Evolutionary conservation across 2,797 vertebrate genomes (phyloP).

Genomic region (Dermochelys coriacea): DNA sequence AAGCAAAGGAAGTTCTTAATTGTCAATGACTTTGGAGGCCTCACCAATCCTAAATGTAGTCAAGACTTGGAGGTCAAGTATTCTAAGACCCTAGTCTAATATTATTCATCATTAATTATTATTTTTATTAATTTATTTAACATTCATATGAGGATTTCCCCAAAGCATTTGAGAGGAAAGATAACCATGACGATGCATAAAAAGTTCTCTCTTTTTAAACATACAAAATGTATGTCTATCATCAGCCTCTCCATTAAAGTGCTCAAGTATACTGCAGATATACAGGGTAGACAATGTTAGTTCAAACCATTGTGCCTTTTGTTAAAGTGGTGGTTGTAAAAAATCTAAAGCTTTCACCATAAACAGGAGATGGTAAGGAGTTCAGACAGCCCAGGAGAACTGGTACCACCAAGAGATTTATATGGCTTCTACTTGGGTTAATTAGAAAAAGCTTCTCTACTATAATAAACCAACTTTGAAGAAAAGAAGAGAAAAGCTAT

Average conservation of each 20-base stretch:
- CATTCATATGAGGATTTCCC: background rate
- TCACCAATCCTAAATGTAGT: background rate
- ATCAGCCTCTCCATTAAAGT: background rate
- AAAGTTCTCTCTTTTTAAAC: constrained; percentile 6
- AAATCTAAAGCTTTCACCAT: background rate
- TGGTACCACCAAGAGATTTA: background rate
- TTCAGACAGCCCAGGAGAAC: background rate
- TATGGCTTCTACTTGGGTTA: constrained; percentile 11
- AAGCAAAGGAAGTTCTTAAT: background rate
- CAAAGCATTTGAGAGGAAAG: constrained; percentile 1
- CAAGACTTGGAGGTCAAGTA: background rate
- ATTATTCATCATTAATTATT: background rate
- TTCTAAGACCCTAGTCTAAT: background rate
- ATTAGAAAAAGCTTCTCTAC: constrained; percentile 47
- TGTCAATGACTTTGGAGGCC: background rate
- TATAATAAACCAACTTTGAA: constrained; percentile 34
- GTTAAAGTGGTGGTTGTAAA: background rate
- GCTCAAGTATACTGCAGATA: background rate
- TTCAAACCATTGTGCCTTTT: background rate
- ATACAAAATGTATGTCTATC: background rate
- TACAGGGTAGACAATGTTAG: background rate
- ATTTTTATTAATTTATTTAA: constrained; percentile 28
- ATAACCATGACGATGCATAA: background rate
- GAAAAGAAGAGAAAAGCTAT: constrained; percentile 20
- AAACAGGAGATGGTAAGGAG: background rate